Base-by-base conservation (phyloP, 2,113 vertebrate genomes). In the Elanus axillaris region DNA sequence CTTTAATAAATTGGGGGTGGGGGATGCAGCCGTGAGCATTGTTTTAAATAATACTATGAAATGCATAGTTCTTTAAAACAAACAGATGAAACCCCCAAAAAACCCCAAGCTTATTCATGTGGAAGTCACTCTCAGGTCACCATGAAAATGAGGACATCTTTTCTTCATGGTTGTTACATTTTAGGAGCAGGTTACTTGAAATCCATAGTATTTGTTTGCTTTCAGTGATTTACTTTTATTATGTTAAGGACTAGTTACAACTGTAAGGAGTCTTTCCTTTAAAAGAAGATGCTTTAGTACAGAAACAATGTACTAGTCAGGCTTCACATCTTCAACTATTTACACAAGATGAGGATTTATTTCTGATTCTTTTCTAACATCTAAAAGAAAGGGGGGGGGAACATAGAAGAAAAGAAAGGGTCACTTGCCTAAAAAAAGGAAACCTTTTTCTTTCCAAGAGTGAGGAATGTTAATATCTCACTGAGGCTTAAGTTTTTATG, bases 381-480 rank as follows among this genome's bases (percentile, higher is more conserved):
- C 92, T 88, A 88, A 96, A 97, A 97, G 96, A 89, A 95, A 94
- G 69, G 78, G 64, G 91, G 64, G 91, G 95, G 63, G 80, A 43
- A 91, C 81, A 69, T 87, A 90, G 48, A 48, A 84, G 97, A 96
- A 96, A 82, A 95, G 77, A 88, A 93, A 95, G 94, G 91, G 94
- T 96, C 96, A 94, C 94, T 98, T 93, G 94, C 97, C 95, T 96
- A 87, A 97, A 95, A 98, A 96, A 96, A 96, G 90, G 93, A 96
- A 96, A 94, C 87, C 94, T 96, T 90, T 96, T 95, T 94, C 96
- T 96, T 96, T 97, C 97, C 95, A 94, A 94, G 97, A 97, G 94
- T 89, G 58, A 99, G 98, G 98, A 99, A 99, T 99, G 99, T 98
- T 98, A 98, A 98, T 98, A 98, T 99, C 98, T 98, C 98, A 97